phyloP scores from a whole-genome alignment of 2,797 vertebrate species.

The Oophaga sylvatica region DNA sequence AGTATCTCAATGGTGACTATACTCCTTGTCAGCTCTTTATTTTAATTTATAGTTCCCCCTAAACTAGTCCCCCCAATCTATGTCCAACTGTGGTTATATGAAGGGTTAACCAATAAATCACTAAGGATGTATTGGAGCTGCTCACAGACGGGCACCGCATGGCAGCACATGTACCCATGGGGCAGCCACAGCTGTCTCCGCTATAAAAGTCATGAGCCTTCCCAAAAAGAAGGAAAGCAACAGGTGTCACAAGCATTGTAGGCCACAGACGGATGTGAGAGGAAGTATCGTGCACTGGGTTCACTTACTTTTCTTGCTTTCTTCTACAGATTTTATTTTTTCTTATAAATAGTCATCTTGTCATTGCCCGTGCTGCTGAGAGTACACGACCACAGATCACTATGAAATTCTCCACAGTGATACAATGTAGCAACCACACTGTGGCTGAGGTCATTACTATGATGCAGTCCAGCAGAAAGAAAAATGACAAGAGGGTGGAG shows the following conservation, averaged over 20 bases:
- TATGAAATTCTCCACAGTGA: no score
- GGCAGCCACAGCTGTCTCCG: neutral
- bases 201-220: conserved; percentile 1
- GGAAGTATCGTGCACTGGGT: neutral
- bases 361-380: neutral
- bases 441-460: neutral
- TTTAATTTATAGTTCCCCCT: no score
- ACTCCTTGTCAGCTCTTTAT: no score
- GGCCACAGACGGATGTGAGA: neutral
- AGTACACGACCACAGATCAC: neutral
- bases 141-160: neutral
- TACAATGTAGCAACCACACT: neutral
- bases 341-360: neutral
- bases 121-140: neutral
- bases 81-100: neutral
- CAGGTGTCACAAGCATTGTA: neutral
- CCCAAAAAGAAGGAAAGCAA: neutral
- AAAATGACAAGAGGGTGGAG: neutral
- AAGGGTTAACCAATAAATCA: neutral
- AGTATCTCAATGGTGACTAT: no score
- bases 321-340: neutral
- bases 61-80: neutral
- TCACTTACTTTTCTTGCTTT: neutral
- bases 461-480: neutral
- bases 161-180: neutral